Conservation (phyloP, 2,113 vertebrate genomes). For the Desmodus rotundus region DNA sequence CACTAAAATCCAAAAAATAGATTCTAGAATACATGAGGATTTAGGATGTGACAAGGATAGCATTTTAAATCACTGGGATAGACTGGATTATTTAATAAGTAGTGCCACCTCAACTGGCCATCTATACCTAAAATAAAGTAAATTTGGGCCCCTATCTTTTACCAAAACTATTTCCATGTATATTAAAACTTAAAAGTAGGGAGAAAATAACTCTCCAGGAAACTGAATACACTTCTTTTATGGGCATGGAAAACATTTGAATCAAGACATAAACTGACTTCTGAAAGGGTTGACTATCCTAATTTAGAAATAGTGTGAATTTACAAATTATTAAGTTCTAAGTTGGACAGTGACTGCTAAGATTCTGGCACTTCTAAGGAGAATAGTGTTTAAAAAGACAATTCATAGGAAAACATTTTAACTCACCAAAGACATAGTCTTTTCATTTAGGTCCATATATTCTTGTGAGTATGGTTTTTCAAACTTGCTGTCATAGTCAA, state of each 20-base stretch:
- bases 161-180: neutral
- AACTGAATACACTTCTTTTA: neutral
- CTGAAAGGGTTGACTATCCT: neutral
- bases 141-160: neutral
- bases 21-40: neutral
- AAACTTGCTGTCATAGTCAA: constrained; percentile 63
- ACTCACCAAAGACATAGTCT: constrained; percentile 63
- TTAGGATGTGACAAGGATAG: neutral
- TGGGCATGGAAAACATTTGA: neutral
- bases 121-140: neutral
- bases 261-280: neutral
- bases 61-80: neutral
- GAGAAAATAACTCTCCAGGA: neutral
- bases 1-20: neutral
- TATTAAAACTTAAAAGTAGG: neutral
- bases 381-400: neutral
- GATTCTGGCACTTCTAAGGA: neutral
- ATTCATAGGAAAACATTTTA: neutral
- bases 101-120: neutral
- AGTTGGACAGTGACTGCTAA: neutral
- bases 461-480: constrained; percentile 68
- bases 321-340: neutral
- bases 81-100: neutral
- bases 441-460: constrained; percentile 56
- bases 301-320: neutral